Evolutionary conservation across 2,888 invertebrate species (phyloP).

Genomic region (Rhaphigaster nebulosa): DNA sequence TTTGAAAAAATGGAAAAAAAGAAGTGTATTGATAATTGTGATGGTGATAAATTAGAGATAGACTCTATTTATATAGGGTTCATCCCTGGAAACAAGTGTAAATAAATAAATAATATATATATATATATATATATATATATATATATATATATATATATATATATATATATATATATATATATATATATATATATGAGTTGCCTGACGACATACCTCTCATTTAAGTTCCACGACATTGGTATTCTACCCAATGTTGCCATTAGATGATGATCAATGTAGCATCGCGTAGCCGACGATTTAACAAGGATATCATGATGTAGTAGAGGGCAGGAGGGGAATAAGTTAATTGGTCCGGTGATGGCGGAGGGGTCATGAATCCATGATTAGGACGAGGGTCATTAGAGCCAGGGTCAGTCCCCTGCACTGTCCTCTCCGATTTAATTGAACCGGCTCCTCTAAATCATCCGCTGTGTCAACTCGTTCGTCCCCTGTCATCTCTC

Average conservation of each 20-base stretch:
- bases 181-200: too few relatives aligned
- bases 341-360: conserved; percentile 43
- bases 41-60: too few relatives aligned
- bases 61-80: too few relatives aligned
- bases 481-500: not conserved
- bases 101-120: too few relatives aligned
- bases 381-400: conserved; percentile 23
- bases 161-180: too few relatives aligned
- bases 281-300: not conserved
- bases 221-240: not conserved
- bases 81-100: too few relatives aligned
- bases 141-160: too few relatives aligned
- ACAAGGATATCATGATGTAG: not conserved
- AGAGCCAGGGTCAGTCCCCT: not conserved
- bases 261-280: conserved; percentile 10
- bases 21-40: too few relatives aligned
- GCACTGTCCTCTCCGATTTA: not conserved
- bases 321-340: not conserved
- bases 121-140: too few relatives aligned
- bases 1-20: too few relatives aligned
- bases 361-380: conserved; percentile 24
- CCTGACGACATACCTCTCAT: too few relatives aligned
- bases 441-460: conserved; percentile 34
- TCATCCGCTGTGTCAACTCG: conserved; percentile 45
- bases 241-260: not conserved